Evolutionary conservation across 2,797 vertebrate species (phyloP).

Genomic region (Cercopithecus hamlyni): DNA sequence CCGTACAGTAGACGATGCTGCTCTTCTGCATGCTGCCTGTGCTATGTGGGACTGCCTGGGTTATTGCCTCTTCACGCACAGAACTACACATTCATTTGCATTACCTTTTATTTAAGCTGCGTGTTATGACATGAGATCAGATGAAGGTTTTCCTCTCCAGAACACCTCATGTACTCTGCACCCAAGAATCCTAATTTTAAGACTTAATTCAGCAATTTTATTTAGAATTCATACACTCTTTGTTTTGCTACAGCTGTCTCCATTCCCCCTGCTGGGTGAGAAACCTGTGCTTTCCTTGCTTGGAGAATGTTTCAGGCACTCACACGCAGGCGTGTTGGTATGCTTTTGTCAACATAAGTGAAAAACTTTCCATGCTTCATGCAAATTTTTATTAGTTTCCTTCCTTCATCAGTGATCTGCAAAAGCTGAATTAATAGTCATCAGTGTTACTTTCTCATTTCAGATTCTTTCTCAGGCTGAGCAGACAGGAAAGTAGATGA

Average conservation of each 20-base stretch:
- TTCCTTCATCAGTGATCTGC: background rate
- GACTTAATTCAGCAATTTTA: conserved; percentile 8
- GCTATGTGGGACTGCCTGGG: fast-evolving
- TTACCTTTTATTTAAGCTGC: background rate
- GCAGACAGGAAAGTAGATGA: background rate
- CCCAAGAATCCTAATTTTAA: background rate
- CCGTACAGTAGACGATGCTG: fast-evolving
- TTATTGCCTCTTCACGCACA: fast-evolving
- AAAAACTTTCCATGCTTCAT: background rate
- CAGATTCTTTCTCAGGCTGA: background rate
- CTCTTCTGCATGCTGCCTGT: fast-evolving
- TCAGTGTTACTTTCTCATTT: background rate
- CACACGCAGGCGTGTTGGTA: fast-evolving
- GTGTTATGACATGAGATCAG: background rate
- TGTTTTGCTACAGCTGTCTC: conserved; percentile 26
- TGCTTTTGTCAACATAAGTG: background rate
- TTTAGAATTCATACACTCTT: conserved; percentile 22
- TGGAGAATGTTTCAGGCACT: background rate
- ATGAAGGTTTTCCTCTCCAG: background rate
- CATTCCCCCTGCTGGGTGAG: conserved; percentile 24
- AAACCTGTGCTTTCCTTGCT: conserved; percentile 27
- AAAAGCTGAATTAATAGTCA: background rate
- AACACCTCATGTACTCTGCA: background rate
- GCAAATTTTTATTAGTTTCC: background rate
- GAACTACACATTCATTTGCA: fast-evolving